These are phyloP conservation scores for Ectropis crepuscularia DNA, from an alignment of 2,888 invertebrate species.

Conservation along the genomic window DNA sequence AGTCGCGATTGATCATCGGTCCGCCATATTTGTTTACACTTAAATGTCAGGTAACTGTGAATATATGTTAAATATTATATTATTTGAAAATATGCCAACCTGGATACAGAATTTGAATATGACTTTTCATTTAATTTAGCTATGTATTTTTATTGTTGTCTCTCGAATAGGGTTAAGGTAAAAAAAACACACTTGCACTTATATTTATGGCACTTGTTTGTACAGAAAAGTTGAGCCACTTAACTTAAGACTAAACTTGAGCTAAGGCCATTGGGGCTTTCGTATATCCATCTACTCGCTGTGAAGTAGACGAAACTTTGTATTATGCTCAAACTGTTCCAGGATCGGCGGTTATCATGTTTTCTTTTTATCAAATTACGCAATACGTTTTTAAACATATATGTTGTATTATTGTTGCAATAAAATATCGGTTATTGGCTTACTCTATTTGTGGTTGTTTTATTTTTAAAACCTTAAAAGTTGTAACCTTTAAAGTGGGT, in stretches of 20 bases:
- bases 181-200: no score
- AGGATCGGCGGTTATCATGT: slow-evolving; percentile 35
- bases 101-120: neutral
- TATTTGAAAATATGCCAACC: slow-evolving; percentile 2
- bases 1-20: no score
- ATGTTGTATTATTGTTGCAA: slow-evolving; percentile 54
- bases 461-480: neutral
- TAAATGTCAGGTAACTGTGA: no score
- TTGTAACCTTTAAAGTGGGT: no score
- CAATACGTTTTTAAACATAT: slow-evolving; percentile 53
- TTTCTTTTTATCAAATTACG: slow-evolving; percentile 49
- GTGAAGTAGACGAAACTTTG: neutral
- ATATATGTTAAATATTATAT: neutral
- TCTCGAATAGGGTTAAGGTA: no score
- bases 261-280: no score
- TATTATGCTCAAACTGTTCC: slow-evolving; percentile 1
- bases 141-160: no score
- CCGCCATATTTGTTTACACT: no score
- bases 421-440: slow-evolving; percentile 59
- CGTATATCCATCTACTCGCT: neutral
- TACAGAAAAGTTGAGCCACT: no score
- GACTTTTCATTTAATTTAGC: no score
- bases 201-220: no score
- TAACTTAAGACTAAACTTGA: no score
- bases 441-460: slow-evolving; percentile 20